A percentile compares a stretch with the other conserved stretches of the same genome.
Conservation (phyloP, 2,113 vertebrate genomes). For the human region DNA sequence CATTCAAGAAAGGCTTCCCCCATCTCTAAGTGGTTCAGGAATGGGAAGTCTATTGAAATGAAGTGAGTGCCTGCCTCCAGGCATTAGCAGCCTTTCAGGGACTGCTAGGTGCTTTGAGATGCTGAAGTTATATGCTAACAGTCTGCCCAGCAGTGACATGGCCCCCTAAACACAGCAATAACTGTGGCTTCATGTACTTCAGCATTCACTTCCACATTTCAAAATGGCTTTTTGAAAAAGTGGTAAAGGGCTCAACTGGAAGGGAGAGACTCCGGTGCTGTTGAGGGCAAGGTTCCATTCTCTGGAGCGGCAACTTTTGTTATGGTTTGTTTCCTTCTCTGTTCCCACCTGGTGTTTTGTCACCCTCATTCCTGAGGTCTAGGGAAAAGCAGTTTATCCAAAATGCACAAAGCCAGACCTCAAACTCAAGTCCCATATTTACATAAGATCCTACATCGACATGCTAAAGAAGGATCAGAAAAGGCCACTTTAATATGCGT, state of each 20-base stretch:
- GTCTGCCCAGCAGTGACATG: neutral
- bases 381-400: neutral
- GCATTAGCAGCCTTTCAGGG: neutral
- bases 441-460: neutral
- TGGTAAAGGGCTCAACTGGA: too few species aligned
- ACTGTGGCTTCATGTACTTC: neutral
- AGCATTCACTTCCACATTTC: neutral
- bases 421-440: neutral
- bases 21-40: neutral
- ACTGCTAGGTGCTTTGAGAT: neutral
- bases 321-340: neutral
- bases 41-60: neutral
- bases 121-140: neutral
- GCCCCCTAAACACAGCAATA: fast-evolving
- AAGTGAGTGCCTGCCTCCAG: neutral
- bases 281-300: neutral
- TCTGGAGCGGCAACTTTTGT: neutral
- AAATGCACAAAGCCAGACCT: neutral
- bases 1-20: neutral
- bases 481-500: neutral
- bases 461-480: neutral
- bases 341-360: neutral
- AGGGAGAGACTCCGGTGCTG: neutral
- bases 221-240: neutral
- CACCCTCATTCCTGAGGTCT: neutral